Conservation (phyloP, 2,888 invertebrate genomes). For the Drosophila engyochracea region DNA sequence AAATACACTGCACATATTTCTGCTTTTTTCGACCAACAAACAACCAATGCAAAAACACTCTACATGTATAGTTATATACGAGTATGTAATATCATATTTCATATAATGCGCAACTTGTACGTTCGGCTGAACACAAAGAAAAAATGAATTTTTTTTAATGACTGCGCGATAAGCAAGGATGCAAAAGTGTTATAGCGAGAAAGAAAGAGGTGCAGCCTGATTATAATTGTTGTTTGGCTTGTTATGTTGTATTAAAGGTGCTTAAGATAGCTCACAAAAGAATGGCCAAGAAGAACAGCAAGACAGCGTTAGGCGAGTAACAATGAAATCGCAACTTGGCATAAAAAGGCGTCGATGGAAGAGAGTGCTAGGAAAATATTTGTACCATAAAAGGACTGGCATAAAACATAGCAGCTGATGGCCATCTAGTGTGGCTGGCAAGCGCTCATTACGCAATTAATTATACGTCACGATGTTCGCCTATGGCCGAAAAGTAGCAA, state of each 20-base stretch:
- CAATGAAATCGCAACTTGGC: constrained; percentile 46
- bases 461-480: constrained; percentile 73
- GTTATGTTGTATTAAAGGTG: constrained; percentile 34
- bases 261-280: constrained; percentile 49
- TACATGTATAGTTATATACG: constrained; percentile 11
- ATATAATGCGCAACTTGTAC: constrained; percentile 45
- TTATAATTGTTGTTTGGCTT: constrained; percentile 43
- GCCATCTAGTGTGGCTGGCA: constrained; percentile 49
- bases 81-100: constrained; percentile 35
- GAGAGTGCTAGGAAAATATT: constrained; percentile 14
- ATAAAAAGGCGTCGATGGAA: constrained; percentile 15
- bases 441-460: constrained; percentile 78
- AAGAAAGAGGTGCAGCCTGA: constrained; percentile 41
- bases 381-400: constrained; percentile 24
- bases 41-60: constrained; percentile 35
- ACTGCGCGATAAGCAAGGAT: constrained; percentile 55
- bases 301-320: constrained; percentile 23
- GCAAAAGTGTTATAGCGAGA: constrained; percentile 17
- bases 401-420: constrained; percentile 28
- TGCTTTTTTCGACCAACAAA: constrained; percentile 12
- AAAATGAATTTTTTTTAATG: constrained; percentile 51
- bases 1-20: not conserved
- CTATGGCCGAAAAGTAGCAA: constrained; percentile 63
- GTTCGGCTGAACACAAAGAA: constrained; percentile 41
- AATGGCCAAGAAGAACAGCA: constrained; percentile 22